These are phyloP conservation scores for Seira ritae DNA, from an alignment of 2,888 invertebrate species.

Conservation along the genomic window DNA sequence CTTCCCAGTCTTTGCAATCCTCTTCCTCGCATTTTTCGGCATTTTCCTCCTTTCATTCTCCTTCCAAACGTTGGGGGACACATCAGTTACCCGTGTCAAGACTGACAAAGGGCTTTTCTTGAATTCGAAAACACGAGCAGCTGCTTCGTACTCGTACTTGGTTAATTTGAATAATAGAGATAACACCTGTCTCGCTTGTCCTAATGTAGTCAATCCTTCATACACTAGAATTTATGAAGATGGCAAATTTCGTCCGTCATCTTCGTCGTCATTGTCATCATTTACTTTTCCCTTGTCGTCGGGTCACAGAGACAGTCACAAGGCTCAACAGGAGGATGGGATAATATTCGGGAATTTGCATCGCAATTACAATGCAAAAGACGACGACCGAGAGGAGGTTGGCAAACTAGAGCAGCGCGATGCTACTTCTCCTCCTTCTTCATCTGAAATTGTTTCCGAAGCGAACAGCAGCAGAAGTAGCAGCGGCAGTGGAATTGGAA, in stretches of 20 bases:
- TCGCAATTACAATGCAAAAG: background rate
- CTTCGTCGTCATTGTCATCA: background rate
- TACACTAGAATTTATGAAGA: background rate
- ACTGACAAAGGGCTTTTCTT: background rate
- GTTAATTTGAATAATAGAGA: background rate
- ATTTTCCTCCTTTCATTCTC: background rate
- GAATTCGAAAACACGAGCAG: background rate
- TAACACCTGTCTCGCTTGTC: background rate
- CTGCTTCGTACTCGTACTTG: background rate
- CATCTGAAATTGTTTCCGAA: background rate
- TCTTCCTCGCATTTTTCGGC: background rate
- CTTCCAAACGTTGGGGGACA: background rate
- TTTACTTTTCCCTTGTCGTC: background rate
- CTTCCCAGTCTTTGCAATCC: background rate
- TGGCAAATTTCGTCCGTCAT: constrained; percentile 21
- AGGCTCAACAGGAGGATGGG: constrained; percentile 1
- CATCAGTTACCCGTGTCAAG: background rate
- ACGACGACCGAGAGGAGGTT: background rate
- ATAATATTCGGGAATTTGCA: background rate
- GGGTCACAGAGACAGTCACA: background rate
- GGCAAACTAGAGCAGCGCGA: background rate
- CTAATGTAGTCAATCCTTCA: background rate
- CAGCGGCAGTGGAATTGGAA: constrained; percentile 7
- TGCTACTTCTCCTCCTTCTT: background rate
- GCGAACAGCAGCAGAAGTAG: background rate